phyloP scores from a whole-genome alignment of 1,140 invertebrate species.

The Lepidotrigona ventralis region DNA sequence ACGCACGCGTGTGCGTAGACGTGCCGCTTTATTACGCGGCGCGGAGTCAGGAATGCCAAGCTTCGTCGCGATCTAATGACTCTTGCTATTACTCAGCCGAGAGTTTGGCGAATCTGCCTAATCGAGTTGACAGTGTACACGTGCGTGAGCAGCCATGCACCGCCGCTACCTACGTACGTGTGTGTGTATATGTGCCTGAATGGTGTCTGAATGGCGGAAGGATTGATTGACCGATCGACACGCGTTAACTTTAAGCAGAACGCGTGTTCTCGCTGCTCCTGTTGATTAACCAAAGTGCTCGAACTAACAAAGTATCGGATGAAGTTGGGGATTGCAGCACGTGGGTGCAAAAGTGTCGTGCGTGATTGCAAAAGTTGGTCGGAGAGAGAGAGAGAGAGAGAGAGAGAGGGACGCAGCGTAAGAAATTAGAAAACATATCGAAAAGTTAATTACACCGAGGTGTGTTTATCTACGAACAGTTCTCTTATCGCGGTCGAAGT shows the following conservation, averaged over 20 bases:
- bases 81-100: conserved; percentile 39
- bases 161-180: not conserved
- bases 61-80: conserved; percentile 52
- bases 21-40: conserved; percentile 36
- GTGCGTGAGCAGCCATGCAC: not conserved
- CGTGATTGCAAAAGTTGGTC: not conserved
- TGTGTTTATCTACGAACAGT: not conserved
- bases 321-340: not conserved
- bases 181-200: not conserved
- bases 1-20: conserved; percentile 26
- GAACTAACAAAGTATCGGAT: not conserved
- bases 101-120: conserved; percentile 50
- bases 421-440: not conserved
- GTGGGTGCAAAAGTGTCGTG: not conserved
- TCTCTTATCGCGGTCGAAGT: not conserved
- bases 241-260: conserved; percentile 38
- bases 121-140: conserved; percentile 50
- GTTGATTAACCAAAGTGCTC: conserved; percentile 6
- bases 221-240: conserved; percentile 63
- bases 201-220: not conserved
- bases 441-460: not conserved
- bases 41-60: conserved; percentile 40
- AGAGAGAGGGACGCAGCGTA: no score
- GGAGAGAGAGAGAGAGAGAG: no score
- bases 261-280: not conserved